A percentile compares a stretch with the other conserved stretches of the same genome.
Conservation (phyloP, 2,113 vertebrate genomes). For the Salvelinus sp. region DNA sequence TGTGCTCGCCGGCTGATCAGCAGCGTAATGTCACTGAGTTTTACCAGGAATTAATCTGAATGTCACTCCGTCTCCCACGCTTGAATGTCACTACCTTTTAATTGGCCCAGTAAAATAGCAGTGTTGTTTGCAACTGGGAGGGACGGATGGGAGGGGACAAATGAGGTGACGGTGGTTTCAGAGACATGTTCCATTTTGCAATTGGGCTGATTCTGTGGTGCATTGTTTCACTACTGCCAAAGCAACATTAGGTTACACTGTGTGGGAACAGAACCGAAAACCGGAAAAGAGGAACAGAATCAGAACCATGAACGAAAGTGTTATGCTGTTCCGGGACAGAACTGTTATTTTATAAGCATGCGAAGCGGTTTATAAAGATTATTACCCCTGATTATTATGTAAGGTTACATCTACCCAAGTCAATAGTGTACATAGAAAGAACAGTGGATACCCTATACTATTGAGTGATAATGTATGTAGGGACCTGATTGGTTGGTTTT, state of each 20-base stretch:
- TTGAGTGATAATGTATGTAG: too few relatives aligned
- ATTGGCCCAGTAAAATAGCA: conserved; percentile 66
- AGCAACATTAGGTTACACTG: too few relatives aligned
- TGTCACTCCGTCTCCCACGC: conserved; percentile 65
- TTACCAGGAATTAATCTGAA: conserved; percentile 72
- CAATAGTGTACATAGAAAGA: too few relatives aligned
- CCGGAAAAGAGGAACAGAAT: too few relatives aligned
- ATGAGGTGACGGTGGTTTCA: background rate
- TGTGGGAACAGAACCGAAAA: too few relatives aligned
- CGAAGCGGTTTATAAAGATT: background rate
- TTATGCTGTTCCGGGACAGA: too few relatives aligned
- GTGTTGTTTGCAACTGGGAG: conserved; percentile 54
- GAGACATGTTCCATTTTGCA: background rate
- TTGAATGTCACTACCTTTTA: conserved; percentile 76
- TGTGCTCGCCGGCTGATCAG: conserved; percentile 25
- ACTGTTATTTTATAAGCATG: too few relatives aligned
- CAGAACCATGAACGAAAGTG: background rate
- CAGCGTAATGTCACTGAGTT: conserved; percentile 69
- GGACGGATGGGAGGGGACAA: conserved; percentile 28
- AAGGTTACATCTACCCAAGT: too few relatives aligned
- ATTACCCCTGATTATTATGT: too few relatives aligned
- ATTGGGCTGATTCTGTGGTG: background rate
- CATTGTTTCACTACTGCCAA: background rate
- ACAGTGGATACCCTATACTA: too few relatives aligned
- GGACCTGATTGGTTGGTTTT: too few relatives aligned